phyloP scores from a whole-genome alignment of 53 echinoderm and acorn worm genomes.

The Glandiceps talaboti region DNA sequence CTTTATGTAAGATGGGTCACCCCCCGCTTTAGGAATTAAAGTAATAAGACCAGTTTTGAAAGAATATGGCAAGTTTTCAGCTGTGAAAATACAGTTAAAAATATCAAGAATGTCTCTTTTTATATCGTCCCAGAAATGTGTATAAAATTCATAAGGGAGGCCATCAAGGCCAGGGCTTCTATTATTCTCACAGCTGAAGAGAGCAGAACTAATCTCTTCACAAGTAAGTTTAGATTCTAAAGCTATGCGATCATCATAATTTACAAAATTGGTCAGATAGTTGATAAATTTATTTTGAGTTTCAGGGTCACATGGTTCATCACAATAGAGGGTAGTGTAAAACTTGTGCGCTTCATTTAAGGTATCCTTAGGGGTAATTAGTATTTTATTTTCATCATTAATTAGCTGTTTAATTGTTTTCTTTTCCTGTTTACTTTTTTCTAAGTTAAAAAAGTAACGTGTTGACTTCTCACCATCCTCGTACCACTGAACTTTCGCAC shows the following conservation, averaged over 20 bases:
- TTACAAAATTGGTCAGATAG: background rate
- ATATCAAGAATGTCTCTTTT: background rate
- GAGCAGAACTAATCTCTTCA: slow-evolving; percentile 6
- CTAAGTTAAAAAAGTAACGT: slow-evolving; percentile 7
- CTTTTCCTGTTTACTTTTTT: slow-evolving; percentile 4
- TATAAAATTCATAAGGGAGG: slow-evolving; percentile 11
- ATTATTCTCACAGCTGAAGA: slow-evolving; percentile 4
- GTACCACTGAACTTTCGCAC: slow-evolving; percentile 9
- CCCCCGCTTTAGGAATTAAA: slow-evolving; percentile 4
- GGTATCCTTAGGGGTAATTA: background rate
- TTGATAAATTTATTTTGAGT: background rate
- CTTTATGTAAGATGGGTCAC: background rate
- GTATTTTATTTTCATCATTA: background rate
- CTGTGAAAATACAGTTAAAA: background rate
- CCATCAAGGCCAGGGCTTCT: slow-evolving; percentile 18
- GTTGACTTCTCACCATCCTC: slow-evolving; percentile 16
- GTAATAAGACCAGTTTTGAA: slow-evolving; percentile 4
- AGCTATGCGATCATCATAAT: background rate
- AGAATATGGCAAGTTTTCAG: background rate
- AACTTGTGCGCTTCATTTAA: background rate
- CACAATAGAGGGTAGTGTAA: slow-evolving; percentile 6
- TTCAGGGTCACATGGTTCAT: background rate
- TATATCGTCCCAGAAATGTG: slow-evolving; percentile 8
- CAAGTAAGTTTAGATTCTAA: background rate
- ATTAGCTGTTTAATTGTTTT: slow-evolving; percentile 3